These are phyloP conservation scores for Limnephilus auricula DNA, from an alignment of 2,888 invertebrate species.

Conservation along the genomic window DNA sequence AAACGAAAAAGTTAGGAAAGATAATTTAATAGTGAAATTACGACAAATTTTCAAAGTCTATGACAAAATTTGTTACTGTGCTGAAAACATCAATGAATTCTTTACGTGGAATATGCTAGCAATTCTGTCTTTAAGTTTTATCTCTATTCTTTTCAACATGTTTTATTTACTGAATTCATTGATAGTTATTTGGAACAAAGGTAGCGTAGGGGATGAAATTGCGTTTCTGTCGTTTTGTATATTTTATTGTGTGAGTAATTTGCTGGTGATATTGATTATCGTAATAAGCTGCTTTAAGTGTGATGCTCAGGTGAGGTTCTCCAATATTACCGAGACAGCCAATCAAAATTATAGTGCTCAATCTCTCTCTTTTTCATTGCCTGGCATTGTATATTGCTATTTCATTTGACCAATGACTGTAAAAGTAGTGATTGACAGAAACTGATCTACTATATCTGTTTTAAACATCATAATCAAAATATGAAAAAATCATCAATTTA, in stretches of 20 bases:
- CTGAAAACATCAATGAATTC: conserved; percentile 42
- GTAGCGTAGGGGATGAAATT: not conserved
- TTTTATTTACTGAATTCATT: conserved; percentile 45
- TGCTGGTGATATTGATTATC: not conserved
- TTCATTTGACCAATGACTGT: not conserved
- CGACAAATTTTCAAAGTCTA: conserved; percentile 44
- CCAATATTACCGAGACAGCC: not conserved
- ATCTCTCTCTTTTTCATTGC: not conserved
- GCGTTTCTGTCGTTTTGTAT: conserved; percentile 16
- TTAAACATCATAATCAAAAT: too few relatives aligned
- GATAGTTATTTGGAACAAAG: not conserved
- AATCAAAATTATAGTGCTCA: too few relatives aligned
- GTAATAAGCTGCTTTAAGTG: conserved; percentile 39
- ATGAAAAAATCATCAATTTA: too few relatives aligned
- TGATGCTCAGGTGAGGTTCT: conserved; percentile 45
- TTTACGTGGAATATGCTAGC: conserved; percentile 44
- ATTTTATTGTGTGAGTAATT: not conserved
- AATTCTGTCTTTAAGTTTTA: conserved; percentile 14
- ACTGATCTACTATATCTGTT: too few relatives aligned
- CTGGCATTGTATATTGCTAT: too few relatives aligned
- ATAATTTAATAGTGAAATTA: conserved; percentile 36
- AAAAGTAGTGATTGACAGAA: not conserved
- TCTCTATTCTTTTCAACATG: conserved; percentile 40
- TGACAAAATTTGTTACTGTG: conserved; percentile 50
- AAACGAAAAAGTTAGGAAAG: conserved; percentile 27